Base-by-base conservation (phyloP, 2,797 vertebrate genomes). In the Pagetopsis macropterus region DNA sequence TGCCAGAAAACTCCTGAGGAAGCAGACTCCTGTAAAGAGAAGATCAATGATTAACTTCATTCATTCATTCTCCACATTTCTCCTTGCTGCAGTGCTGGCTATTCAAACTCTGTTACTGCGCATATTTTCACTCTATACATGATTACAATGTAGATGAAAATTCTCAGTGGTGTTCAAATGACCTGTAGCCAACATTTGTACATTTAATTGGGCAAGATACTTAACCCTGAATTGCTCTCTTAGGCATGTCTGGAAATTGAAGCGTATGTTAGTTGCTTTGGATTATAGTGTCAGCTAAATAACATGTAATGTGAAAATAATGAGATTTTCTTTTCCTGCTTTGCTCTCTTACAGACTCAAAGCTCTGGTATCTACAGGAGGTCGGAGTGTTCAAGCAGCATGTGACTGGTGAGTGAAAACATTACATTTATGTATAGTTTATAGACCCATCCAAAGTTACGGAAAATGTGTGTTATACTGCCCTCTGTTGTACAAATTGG, bases 381-480 rank as follows among this genome's bases (percentile, higher is more conserved):
- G 97, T 85, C 96, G 96, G 83, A 99, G 96, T 4, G 97, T 99
- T 40, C 98, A 99, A 79, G 95, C 96, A 75, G 97, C 98, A 73
- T 99, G 97, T 89, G 98, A 98, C 94, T 99, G 98, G 98, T 98
- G 91, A 93, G 97, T 61, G 45, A 27, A 46, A 23, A 63, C 33
- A 45, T 9, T 31, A 33, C 0, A 66, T 54, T 57, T 54, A 70
- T 56, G 46, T 43, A 46, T 9, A 73, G 33, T 37, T 37, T 9
- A 37, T 37, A 1, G 33, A 37, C 19, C 48, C 33, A 23, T 11
- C 41, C 45, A 41, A 48, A 40, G 40, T 13, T 41, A 37, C 9
- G 3, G 4, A 19, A 16, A 44, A 15, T 5, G 31, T 70, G 46
- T 70, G 43, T 48, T 19, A 64, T 27, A 49, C 63, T 67, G 85